Conservation (phyloP, 2,888 invertebrate genomes). For the Choreutis nemorana region DNA sequence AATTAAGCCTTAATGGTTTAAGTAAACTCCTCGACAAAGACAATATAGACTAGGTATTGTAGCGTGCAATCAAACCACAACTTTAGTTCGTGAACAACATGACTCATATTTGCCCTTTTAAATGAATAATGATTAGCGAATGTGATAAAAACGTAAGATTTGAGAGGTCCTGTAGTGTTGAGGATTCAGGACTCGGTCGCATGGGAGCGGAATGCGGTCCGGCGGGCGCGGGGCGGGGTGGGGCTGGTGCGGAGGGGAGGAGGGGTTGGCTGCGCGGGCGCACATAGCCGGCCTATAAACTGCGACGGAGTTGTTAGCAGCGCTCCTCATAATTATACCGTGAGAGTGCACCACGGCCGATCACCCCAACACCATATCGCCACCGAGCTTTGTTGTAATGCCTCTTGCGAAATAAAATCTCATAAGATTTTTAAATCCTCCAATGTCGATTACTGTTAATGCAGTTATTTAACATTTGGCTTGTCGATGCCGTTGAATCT, state of each 20-base stretch:
- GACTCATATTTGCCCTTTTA: no score
- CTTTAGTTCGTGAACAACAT: no score
- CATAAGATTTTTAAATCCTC: no score
- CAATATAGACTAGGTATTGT: no score
- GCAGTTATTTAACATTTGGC: slow-evolving; percentile 8
- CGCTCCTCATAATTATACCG: slow-evolving; percentile 42
- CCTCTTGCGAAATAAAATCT: slow-evolving; percentile 28
- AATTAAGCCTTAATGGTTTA: no score
- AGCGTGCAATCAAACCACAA: no score
- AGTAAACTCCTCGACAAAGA: no score
- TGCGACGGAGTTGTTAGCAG: slow-evolving; percentile 29
- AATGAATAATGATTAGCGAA: no score
- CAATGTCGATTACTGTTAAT: no score
- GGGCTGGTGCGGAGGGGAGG: slow-evolving; percentile 14
- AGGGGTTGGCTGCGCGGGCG: slow-evolving; percentile 18
- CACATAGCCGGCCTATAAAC: slow-evolving; percentile 47
- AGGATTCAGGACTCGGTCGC: slow-evolving; percentile 52
- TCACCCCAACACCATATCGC: slow-evolving; percentile 40
- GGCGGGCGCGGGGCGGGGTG: slow-evolving; percentile 22
- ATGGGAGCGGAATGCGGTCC: slow-evolving; percentile 66
- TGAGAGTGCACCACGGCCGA: slow-evolving; percentile 50
- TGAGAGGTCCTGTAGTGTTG: slow-evolving; percentile 36
- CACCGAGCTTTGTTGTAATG: slow-evolving; percentile 32
- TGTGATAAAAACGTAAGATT: neutral
- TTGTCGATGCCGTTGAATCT: slow-evolving; percentile 2